phyloP scores from a whole-genome alignment of 2,888 invertebrate genomes.

The Platypus cylindrus region DNA sequence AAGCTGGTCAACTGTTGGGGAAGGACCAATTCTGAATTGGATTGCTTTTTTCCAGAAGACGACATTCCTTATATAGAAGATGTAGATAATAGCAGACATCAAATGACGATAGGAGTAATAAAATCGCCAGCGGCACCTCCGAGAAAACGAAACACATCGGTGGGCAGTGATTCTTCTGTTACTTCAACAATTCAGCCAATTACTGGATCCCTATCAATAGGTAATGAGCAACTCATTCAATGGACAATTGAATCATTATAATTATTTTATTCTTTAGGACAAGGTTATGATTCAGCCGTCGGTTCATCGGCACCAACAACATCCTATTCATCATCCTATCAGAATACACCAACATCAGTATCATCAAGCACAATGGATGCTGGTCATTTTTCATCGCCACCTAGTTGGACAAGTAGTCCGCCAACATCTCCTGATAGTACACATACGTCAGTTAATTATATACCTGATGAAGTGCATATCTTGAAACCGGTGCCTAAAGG shows the following conservation, averaged over 20 bases:
- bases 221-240: conserved; percentile 2
- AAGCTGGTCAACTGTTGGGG: too few relatives aligned
- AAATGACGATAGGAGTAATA: conserved; percentile 31
- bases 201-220: conserved; percentile 32
- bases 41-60: conserved; percentile 33
- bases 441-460: conserved; percentile 40
- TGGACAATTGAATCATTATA: not conserved
- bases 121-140: conserved; percentile 32
- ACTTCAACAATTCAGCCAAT: conserved; percentile 32
- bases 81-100: conserved; percentile 29
- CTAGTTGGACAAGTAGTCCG: conserved; percentile 46
- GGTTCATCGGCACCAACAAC: conserved; percentile 46
- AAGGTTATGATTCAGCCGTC: conserved; percentile 48
- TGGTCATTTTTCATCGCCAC: conserved; percentile 39
- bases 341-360: conserved; percentile 34
- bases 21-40: too few relatives aligned
- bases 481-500: conserved; percentile 22
- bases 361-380: conserved; percentile 32
- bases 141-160: conserved; percentile 37
- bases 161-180: conserved; percentile 38
- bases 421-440: conserved; percentile 45
- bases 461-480: conserved; percentile 35
- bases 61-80: conserved; percentile 62
- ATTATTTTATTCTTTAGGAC: conserved; percentile 9
- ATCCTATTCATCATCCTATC: conserved; percentile 40